Evolutionary conservation across 2,888 invertebrate species (phyloP), one percentile per base, ranked within the genome.

Genomic region (Aphodius sticticus): DNA sequence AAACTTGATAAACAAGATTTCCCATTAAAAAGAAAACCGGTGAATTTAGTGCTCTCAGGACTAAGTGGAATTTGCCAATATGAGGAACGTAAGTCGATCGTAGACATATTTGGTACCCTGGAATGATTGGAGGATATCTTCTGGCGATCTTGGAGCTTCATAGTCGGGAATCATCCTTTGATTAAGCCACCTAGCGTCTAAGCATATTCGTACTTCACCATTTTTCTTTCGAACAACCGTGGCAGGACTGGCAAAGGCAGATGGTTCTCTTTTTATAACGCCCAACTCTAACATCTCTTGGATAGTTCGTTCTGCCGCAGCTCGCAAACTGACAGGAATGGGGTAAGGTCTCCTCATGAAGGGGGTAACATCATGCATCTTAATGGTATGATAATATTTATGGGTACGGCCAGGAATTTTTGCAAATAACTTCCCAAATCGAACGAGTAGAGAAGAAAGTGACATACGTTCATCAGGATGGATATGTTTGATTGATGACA

Each of bases 261-360:
- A 86, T 3, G 79, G 76, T 5, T 84, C 84, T 71, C 85, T 69
- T 79, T 84, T 83, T 14, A 87, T 86, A 9, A 53, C 12, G 2
- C 12, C 53, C 53, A 53, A 53, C 1, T 53, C 53, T 53, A 53
- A 53, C 53, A 53, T 53, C 12, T 53, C 53, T 53, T 53, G 53
- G 0, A 88, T 81, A 78, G 84, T 83, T 2, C 78, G 70, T 53
- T 84, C 84, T 6, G 87, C 85, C 2, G 77, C 81, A 12, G 78
- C 38, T 14, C 86, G 78, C 6, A 84, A 78, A 6, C 84, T 79
- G 37, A 84, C 81, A 0, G 85, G 84, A n/a, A 86, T 81, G 0
- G 87, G 84, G 81, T 87, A 86, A 3, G 85, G 81, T 77, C 83
- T 81, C 12, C 80, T 16, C 2, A 83, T 74, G 78, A 84, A 83